Percentiles rank a stretch among this genome's conserved stretches.
Conservation (phyloP, 2,113 vertebrate genomes). For the Mesocricetus auratus region DNA sequence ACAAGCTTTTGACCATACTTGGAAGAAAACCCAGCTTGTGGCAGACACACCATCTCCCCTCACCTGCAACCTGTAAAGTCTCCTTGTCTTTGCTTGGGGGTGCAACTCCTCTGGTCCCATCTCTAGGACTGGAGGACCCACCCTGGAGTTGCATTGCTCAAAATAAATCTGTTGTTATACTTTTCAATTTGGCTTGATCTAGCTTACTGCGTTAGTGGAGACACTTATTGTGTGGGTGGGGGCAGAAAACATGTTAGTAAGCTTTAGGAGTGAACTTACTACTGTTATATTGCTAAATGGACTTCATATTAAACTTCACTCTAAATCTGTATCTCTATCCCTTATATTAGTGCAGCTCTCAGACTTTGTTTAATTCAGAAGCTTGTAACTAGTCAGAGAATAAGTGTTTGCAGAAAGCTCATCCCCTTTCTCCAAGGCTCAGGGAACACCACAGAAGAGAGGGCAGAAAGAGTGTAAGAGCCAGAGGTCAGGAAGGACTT, state of each 20-base stretch:
- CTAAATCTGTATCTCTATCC: neutral
- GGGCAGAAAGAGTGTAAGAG: neutral
- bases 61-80: neutral
- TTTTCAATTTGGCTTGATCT: too few relatives aligned
- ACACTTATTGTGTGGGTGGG: too few relatives aligned
- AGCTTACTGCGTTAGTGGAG: too few relatives aligned
- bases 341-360: neutral
- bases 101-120: too few relatives aligned
- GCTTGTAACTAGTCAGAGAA: neutral
- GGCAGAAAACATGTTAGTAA: too few relatives aligned
- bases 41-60: neutral
- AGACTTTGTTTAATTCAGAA: neutral
- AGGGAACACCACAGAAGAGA: neutral
- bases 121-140: too few relatives aligned
- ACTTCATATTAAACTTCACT: neutral
- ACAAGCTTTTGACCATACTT: neutral
- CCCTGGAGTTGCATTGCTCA: too few relatives aligned
- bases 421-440: neutral
- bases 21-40: neutral
- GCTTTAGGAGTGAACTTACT: neutral
- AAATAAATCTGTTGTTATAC: too few relatives aligned
- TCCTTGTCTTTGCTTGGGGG: too few relatives aligned
- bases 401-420: neutral
- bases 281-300: neutral
- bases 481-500: neutral